phyloP scores from a whole-genome alignment of 2,113 vertebrate species.

The Ammodytes marinus region DNA sequence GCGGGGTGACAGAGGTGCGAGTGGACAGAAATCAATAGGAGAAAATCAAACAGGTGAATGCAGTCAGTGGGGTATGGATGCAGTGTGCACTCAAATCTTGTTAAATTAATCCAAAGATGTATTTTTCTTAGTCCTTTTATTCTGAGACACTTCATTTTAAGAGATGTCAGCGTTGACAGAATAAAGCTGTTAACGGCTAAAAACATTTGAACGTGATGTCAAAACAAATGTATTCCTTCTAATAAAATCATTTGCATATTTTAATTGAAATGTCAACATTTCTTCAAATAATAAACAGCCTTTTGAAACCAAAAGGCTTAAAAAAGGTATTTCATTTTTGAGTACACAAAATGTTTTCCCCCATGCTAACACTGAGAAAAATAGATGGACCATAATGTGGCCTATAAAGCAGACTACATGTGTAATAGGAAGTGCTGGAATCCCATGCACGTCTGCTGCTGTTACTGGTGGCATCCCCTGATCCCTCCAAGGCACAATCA shows the following conservation, averaged over 20 bases:
- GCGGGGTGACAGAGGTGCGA: constrained; percentile 57
- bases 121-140: constrained; percentile 11
- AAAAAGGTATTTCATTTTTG: not conserved
- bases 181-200: not conserved
- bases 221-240: not conserved
- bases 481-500: constrained; percentile 43
- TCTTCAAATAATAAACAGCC: not conserved
- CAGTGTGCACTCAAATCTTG: constrained; percentile 3
- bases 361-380: not conserved
- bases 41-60: constrained; percentile 69
- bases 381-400: not conserved
- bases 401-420: constrained; percentile 2
- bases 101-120: constrained; percentile 42
- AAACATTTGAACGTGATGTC: no score
- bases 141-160: constrained; percentile 29
- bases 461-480: constrained; percentile 55
- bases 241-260: not conserved
- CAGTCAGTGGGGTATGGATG: constrained; percentile 32
- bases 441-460: constrained; percentile 51
- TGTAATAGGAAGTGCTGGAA: constrained; percentile 35
- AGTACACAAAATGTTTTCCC: not conserved
- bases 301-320: not conserved
- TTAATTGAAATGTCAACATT: constrained; percentile 18
- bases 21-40: constrained; percentile 60
- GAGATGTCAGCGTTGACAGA: not conserved